Conservation (phyloP, 1,140 invertebrate genomes). For the Drosophila tristis region DNA sequence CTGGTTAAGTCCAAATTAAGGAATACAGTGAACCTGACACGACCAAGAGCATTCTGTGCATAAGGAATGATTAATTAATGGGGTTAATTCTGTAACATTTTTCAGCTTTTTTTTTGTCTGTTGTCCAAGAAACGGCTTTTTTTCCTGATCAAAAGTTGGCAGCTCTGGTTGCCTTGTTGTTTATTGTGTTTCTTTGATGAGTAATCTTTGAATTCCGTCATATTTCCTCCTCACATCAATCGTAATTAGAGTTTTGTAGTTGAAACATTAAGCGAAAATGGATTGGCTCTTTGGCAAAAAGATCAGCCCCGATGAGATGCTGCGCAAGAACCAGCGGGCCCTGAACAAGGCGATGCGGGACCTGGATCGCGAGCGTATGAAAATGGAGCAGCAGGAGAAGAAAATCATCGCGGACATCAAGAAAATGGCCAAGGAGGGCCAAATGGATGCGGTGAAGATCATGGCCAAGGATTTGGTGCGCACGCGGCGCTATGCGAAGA, state of each 20-base stretch:
- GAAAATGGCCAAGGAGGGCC: conserved; percentile 99
- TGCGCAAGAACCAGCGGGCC: conserved; percentile 98
- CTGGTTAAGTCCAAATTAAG: too few species aligned
- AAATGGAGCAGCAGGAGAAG: conserved; percentile 99
- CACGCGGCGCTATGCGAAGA: conserved; percentile 97
- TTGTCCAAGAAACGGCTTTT: too few species aligned
- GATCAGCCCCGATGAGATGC: conserved; percentile 98
- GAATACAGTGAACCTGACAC: too few species aligned
- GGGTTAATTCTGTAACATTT: too few species aligned
- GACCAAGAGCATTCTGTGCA: too few species aligned
- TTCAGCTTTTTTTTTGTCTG: too few species aligned
- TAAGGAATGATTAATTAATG: too few species aligned
- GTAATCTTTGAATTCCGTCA: conserved; percentile 66
- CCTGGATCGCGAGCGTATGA: conserved; percentile 95
- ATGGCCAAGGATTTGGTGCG: conserved; percentile 99
- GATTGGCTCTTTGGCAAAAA: conserved; percentile 99
- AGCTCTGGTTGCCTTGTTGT: conserved; percentile 11
- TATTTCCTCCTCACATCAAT: conserved; percentile 30
- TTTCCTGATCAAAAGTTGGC: too few species aligned
- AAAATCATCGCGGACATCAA: conserved; percentile 99
- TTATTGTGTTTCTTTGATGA: conserved; percentile 70
- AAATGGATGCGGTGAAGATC: conserved; percentile 99
- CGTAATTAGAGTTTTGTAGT: conserved; percentile 31
- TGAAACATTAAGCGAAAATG: conserved; percentile 85
- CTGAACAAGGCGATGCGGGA: conserved; percentile 99